Evolutionary conservation across 2,888 invertebrate species (phyloP).

Genomic region (Cryptocephalus primarius): DNA sequence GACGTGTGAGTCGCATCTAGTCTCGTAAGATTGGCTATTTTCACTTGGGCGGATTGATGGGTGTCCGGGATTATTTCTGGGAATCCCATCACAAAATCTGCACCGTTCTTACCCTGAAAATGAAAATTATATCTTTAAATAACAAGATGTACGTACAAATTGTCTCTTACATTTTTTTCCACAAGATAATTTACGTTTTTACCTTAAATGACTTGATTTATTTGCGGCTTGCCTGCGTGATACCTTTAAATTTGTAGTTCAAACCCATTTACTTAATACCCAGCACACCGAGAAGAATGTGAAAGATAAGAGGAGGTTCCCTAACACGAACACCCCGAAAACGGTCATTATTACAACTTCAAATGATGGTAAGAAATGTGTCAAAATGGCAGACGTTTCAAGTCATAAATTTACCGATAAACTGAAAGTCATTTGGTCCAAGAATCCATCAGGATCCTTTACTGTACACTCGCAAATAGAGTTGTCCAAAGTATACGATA

Average conservation of each 20-base stretch:
- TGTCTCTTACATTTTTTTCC: no score
- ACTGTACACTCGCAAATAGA: not conserved
- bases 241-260: no score
- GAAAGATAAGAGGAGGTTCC: no score
- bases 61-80: not conserved
- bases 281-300: no score
- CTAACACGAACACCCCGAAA: no score
- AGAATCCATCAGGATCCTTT: slow-evolving; percentile 4
- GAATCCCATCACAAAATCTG: not conserved
- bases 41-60: not conserved
- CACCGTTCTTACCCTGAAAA: not conserved
- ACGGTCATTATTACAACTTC: no score
- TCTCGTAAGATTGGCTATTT: not conserved
- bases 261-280: no score
- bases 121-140: not conserved
- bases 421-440: slow-evolving; percentile 1
- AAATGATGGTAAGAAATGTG: no score
- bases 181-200: no score
- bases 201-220: not conserved
- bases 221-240: not conserved
- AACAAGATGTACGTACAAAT: not conserved
- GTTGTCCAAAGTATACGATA: not conserved
- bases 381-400: no score
- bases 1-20: not conserved
- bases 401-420: not conserved